A percentile compares a stretch with the other conserved stretches of the same genome.
Evolutionary conservation across 2,797 vertebrate genomes (phyloP).

Genomic region (Helicolenus hilgendorfi): DNA sequence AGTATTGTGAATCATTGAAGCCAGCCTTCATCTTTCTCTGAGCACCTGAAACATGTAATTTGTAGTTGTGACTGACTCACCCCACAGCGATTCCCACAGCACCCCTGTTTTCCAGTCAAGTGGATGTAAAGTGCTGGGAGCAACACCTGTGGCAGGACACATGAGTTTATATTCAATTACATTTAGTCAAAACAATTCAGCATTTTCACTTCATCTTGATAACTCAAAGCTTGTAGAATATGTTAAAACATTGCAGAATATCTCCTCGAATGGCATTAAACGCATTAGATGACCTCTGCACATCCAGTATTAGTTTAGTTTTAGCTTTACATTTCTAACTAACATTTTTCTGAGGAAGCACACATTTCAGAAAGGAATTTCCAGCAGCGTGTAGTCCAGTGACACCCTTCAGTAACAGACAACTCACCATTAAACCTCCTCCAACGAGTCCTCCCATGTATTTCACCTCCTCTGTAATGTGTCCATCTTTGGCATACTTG

Average conservation of each 20-base stretch:
- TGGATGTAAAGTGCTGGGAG: constrained; percentile 91
- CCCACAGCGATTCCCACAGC: constrained; percentile 92
- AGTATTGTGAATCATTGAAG: background rate
- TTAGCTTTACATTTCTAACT: background rate
- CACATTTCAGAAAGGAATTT: background rate
- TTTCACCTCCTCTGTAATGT: constrained; percentile 88
- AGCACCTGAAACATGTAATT: background rate
- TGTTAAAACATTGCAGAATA: background rate
- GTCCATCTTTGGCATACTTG: constrained; percentile 72
- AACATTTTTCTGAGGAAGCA: background rate
- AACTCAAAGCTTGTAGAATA: background rate
- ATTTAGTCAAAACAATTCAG: background rate
- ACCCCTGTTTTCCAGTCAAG: constrained; percentile 86
- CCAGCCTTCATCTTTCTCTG: background rate
- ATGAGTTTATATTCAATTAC: background rate
- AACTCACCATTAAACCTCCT: constrained; percentile 89
- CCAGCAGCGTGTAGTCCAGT: background rate
- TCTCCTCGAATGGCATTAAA: background rate
- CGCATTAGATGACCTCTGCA: background rate
- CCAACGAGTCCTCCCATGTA: constrained; percentile 91
- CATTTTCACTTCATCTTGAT: background rate
- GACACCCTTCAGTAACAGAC: background rate
- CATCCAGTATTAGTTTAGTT: background rate
- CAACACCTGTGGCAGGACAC: constrained; percentile 84
- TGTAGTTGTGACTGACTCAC: constrained; percentile 78